Conservation (phyloP, 64 coral and sea anemone genomes). For the Actinia tenebrosa region DNA sequence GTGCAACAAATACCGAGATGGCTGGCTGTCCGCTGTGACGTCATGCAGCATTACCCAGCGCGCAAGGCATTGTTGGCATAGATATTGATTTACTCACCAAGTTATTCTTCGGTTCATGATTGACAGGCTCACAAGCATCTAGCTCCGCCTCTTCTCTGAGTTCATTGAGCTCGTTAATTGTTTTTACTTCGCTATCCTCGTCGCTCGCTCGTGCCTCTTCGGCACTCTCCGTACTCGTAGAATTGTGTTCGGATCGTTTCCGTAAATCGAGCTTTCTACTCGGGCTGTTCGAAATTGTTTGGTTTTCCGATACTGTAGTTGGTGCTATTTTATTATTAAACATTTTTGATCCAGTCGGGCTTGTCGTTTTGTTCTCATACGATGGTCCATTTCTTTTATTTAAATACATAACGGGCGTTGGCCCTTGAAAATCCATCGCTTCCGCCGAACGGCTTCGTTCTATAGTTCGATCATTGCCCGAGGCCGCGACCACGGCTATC, state of each 20-base stretch:
- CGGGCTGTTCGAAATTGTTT: neutral
- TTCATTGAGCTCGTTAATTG: neutral
- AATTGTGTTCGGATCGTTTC: conserved; percentile 12
- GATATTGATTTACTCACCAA: neutral
- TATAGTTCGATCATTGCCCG: neutral
- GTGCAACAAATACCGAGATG: neutral
- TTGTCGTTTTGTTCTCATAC: neutral
- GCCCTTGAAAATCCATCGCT: conserved; percentile 62
- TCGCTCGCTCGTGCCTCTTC: conserved; percentile 24
- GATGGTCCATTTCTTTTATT: conserved; percentile 14
- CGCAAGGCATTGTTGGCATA: neutral
- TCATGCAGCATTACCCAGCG: neutral
- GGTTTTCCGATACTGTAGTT: neutral
- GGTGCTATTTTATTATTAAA: conserved; percentile 63
- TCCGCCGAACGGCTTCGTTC: conserved; percentile 50
- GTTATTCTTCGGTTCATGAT: conserved; percentile 2
- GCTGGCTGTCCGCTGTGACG: neutral
- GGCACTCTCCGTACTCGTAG: conserved; percentile 24
- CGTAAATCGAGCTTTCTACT: conserved; percentile 16
- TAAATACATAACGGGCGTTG: conserved; percentile 50
- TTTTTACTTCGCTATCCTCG: conserved; percentile 16
- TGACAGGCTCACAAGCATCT: neutral
- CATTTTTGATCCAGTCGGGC: conserved; percentile 26
- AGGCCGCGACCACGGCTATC: neutral
- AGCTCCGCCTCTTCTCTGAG: neutral